Percentiles rank a stretch among this genome's conserved stretches.
Evolutionary conservation across 2,113 vertebrate genomes (phyloP).

Genomic region (Rousettus leschenaultii): DNA sequence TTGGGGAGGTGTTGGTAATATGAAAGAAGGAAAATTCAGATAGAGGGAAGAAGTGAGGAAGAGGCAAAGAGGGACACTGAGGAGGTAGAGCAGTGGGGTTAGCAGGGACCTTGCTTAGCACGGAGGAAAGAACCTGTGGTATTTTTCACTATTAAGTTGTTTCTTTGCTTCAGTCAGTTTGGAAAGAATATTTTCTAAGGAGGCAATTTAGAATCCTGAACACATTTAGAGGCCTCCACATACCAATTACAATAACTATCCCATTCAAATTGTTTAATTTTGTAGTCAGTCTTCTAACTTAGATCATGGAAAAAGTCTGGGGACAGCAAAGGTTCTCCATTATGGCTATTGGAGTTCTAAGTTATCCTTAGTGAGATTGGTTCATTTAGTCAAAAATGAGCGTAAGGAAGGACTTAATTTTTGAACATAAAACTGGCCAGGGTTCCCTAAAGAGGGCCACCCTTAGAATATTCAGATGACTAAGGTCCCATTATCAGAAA

Average conservation of each 20-base stretch:
- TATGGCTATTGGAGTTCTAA: not conserved
- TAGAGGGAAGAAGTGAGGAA: not conserved
- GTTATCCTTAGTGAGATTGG: not conserved
- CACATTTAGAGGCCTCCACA: not conserved
- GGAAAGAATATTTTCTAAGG: not conserved
- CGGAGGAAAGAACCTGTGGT: not conserved
- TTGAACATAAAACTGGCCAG: not conserved
- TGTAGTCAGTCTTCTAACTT: not conserved
- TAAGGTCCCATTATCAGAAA: not conserved
- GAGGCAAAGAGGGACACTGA: not conserved
- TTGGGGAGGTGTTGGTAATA: not conserved
- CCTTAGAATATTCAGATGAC: not conserved
- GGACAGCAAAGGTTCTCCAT: not conserved
- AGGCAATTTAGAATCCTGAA: not conserved
- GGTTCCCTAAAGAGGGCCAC: not conserved
- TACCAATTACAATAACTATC: not conserved
- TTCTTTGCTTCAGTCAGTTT: not conserved
- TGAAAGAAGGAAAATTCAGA: not conserved
- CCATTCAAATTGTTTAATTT: not conserved
- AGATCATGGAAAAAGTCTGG: not conserved
- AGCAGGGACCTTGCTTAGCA: not conserved
- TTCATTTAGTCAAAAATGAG: not conserved
- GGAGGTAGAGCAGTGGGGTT: not conserved
- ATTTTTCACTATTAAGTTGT: not conserved
- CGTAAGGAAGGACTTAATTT: not conserved